Evolutionary conservation across 2,113 vertebrate species (phyloP).

Genomic region (Pteronura brasiliensis): DNA sequence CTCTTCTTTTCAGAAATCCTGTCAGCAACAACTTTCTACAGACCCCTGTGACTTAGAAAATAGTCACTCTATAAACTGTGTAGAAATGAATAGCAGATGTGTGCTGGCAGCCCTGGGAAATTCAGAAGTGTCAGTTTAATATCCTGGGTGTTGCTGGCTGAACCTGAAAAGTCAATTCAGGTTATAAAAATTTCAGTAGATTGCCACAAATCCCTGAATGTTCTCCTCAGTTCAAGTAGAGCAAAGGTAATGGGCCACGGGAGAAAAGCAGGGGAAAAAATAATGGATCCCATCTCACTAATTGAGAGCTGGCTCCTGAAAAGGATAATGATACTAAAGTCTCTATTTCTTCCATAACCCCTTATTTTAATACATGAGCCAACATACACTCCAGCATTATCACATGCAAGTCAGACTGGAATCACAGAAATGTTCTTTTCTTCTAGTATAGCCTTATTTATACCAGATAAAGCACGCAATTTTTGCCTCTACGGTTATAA

Average conservation of each 20-base stretch:
- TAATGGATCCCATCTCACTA: slow-evolving; percentile 48
- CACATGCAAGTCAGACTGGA: not conserved
- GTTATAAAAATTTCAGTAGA: slow-evolving; percentile 72
- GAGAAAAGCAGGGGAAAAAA: slow-evolving; percentile 24
- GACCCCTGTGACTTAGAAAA: slow-evolving; percentile 52
- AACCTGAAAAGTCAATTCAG: slow-evolving; percentile 69
- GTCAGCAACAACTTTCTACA: slow-evolving; percentile 40
- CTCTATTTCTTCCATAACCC: not conserved
- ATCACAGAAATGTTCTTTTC: not conserved
- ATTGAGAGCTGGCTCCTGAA: slow-evolving; percentile 43
- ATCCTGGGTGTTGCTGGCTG: slow-evolving; percentile 56
- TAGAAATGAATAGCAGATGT: slow-evolving; percentile 60
- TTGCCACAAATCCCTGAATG: slow-evolving; percentile 58
- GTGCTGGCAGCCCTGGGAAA: slow-evolving; percentile 51
- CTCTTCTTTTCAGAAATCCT: slow-evolving; percentile 45
- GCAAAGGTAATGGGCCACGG: slow-evolving; percentile 47
- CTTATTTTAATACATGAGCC: slow-evolving; percentile 22
- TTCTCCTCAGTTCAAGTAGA: slow-evolving; percentile 41
- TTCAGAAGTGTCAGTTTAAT: slow-evolving; percentile 67
- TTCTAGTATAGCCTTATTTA: not conserved
- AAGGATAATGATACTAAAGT: not conserved
- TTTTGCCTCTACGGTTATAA: not conserved
- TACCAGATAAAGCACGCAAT: not conserved
- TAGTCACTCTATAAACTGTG: not conserved
- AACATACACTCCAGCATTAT: not conserved